Base-by-base conservation (phyloP, 2,113 vertebrate species). In the Tringa solitaria region DNA sequence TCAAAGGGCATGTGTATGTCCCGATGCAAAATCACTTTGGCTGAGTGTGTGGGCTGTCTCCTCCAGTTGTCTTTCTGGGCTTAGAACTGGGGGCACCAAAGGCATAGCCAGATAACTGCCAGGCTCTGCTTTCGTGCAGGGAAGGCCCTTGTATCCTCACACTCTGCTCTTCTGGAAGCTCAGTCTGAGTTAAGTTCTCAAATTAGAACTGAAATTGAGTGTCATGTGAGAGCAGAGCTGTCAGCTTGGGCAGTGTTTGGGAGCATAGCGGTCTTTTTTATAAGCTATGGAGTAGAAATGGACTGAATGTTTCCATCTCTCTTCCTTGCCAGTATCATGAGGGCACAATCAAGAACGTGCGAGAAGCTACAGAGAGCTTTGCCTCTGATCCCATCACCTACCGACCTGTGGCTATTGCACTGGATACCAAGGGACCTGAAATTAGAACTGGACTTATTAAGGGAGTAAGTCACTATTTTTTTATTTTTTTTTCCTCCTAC, bases 391-490 rank as follows among this genome's bases (percentile, higher is more conserved):
- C 98, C 54, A 98, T 98, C 48, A 98, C 98, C 23, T 99, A 99
- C 98, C 98, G 99, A 97, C 99, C 99, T 9, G 98, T 99, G 72
- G 99, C 99, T 75, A 98, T 99, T 83, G 99, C 99, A 88, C 97
- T 99, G 97, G 99, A 99, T 97, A 99, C 99, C 46, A 99, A 99
- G 97, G 99, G 99, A 96, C 99, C 99, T 60, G 99, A 99, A 98
- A 99, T 99, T 97, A 98, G 99, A 92, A 99, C 99, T 23, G 99
- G 99, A 90, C 99, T 99, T 63, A 99, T 99, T 98, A 99, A 99
- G 93, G 99, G 99, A 65, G 99, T 99, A 96, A 99, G 99, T 97
- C 79, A 8, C 11, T 50, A 8, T 4, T 23, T 56, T 14, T 41
- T 48, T n/a, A n/a, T n/a, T 33, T n/a, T 2, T 27, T 26, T 19